Conservation (phyloP, 2,113 vertebrate genomes). For the Zingel zingel region DNA sequence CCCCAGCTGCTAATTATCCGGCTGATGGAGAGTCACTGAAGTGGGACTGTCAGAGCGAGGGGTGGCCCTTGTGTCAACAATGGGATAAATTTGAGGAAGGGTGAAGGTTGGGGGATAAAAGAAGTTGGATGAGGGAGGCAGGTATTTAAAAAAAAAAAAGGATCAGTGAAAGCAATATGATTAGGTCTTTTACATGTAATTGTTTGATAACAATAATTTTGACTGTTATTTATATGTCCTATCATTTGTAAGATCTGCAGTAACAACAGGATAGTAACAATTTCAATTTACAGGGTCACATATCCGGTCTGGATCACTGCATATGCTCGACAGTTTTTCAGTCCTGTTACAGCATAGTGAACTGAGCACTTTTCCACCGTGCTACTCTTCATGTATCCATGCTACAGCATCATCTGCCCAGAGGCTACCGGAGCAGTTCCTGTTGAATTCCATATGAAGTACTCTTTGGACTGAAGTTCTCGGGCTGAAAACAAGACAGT, state of each 20-base stretch:
- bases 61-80: constrained; percentile 73
- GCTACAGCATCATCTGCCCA: constrained; percentile 78
- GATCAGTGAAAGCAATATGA: background rate
- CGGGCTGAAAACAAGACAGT: constrained; percentile 81
- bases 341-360: background rate
- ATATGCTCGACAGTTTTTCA: background rate
- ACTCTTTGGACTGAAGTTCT: constrained; percentile 92
- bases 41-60: constrained; percentile 76
- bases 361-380: background rate
- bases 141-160: background rate
- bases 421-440: constrained; percentile 88
- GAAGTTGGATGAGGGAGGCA: constrained; percentile 24
- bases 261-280: constrained; percentile 18
- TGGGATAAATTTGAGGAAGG: constrained; percentile 52
- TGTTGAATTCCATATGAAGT: constrained; percentile 97
- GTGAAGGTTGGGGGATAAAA: constrained; percentile 32
- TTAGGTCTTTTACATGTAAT: constrained; percentile 5
- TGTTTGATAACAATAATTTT: background rate
- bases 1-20: constrained; percentile 83
- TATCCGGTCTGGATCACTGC: background rate
- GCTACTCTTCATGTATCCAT: background rate
- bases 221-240: background rate
- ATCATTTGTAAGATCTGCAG: background rate
- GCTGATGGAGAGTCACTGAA: constrained; percentile 82
- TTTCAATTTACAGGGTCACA: background rate